Percentiles rank a stretch among this genome's conserved stretches.
phyloP scores from a whole-genome alignment of 30 jellyfish, hydroid and myxozoan genomes.

The Haliclystus octoradiatus region DNA sequence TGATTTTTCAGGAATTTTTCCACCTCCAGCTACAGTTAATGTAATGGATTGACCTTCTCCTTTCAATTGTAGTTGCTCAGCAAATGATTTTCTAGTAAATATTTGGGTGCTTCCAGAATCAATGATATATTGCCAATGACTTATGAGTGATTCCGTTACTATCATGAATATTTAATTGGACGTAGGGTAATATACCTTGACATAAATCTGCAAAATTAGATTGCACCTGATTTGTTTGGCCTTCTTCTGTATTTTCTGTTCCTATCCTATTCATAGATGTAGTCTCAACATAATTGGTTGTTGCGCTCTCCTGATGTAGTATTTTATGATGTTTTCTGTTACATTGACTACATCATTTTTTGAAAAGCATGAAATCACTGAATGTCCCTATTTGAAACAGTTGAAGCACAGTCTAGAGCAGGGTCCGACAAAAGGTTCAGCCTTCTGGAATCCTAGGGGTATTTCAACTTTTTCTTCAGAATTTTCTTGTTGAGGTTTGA shows the following conservation, averaged over 20 bases:
- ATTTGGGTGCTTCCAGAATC: not conserved
- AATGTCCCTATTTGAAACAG: not conserved
- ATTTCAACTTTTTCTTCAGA: too few species aligned
- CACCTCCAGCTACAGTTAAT: not conserved
- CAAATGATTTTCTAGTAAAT: not conserved
- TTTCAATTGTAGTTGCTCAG: not conserved
- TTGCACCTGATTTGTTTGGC: not conserved
- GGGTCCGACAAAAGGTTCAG: too few species aligned
- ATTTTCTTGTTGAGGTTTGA: too few species aligned
- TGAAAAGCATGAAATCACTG: not conserved
- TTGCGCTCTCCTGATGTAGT: not conserved
- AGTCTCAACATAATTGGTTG: too few species aligned
- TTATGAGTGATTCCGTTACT: not conserved
- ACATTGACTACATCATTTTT: not conserved
- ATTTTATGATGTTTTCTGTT: not conserved
- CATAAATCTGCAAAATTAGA: not conserved
- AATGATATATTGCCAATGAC: not conserved
- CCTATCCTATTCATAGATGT: not conserved
- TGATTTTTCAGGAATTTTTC: not conserved
- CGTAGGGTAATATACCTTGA: not conserved
- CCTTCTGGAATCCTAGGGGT: too few species aligned
- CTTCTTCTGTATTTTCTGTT: not conserved
- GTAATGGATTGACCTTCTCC: not conserved
- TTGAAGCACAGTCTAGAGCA: not conserved
- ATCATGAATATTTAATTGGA: not conserved